These are phyloP conservation scores for Thera britannica DNA, from an alignment of 2,888 invertebrate species.

Conservation along the genomic window DNA sequence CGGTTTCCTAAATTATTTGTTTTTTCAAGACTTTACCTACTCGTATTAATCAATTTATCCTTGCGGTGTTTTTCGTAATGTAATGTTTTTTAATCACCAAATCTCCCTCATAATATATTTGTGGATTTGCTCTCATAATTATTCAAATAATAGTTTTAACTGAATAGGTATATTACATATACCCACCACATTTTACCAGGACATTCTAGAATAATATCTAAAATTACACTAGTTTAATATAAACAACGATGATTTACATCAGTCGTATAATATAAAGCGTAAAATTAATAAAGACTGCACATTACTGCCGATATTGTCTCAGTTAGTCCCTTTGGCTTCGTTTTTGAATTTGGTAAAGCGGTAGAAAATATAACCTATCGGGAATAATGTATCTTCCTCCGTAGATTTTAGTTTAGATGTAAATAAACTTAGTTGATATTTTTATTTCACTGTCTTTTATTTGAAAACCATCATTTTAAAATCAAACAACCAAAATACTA, in stretches of 20 bases:
- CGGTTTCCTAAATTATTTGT: background rate
- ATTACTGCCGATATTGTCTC: background rate
- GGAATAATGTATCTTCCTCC: conserved; percentile 7
- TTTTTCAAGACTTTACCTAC: background rate
- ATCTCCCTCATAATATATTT: background rate
- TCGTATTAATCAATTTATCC: background rate
- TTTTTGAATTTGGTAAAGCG: background rate
- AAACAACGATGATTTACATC: too few species aligned
- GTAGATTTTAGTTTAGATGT: conserved; percentile 27
- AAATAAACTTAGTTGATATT: conserved; percentile 36
- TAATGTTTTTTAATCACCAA: background rate
- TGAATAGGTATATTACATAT: background rate
- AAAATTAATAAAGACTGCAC: too few species aligned
- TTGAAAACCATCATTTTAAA: conserved; percentile 1
- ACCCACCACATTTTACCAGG: background rate
- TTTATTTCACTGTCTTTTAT: conserved; percentile 21
- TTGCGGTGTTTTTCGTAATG: background rate
- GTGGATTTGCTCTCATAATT: too few species aligned
- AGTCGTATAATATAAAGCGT: too few species aligned
- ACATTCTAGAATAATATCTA: too few species aligned
- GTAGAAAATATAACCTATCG: background rate
- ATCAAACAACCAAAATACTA: background rate
- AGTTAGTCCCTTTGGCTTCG: background rate
- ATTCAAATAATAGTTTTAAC: too few species aligned
- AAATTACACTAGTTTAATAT: too few species aligned